These are phyloP conservation scores for Drosophila tropicalis DNA, from an alignment of 1,140 invertebrate genomes.

Conservation along the genomic window DNA sequence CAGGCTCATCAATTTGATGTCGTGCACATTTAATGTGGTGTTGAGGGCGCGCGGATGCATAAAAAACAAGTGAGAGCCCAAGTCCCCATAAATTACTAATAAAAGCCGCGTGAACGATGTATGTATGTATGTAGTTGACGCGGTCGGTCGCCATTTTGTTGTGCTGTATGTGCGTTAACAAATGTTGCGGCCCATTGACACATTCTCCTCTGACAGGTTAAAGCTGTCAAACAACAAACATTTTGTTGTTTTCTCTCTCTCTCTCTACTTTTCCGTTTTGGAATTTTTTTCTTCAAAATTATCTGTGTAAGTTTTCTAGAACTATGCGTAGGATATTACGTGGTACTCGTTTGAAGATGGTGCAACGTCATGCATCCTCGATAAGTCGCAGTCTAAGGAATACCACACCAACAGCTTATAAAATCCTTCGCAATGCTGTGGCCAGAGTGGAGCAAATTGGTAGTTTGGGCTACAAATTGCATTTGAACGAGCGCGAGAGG, in stretches of 20 bases:
- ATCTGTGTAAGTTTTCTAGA: not conserved
- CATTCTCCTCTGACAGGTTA: slow-evolving; percentile 42
- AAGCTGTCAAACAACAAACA: slow-evolving; percentile 28
- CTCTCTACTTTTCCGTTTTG: not conserved
- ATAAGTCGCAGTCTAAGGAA: slow-evolving; percentile 38
- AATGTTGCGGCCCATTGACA: slow-evolving; percentile 57
- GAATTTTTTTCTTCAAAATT: not conserved
- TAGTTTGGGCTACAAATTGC: slow-evolving; percentile 24
- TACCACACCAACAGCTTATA: slow-evolving; percentile 36
- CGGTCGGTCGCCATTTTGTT: slow-evolving; percentile 5
- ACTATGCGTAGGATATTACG: not conserved
- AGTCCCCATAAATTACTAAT: slow-evolving; percentile 73
- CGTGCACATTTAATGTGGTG: slow-evolving; percentile 72
- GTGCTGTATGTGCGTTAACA: slow-evolving; percentile 54
- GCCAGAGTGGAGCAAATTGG: slow-evolving; percentile 30
- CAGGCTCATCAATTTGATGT: slow-evolving; percentile 78
- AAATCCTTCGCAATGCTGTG: slow-evolving; percentile 27
- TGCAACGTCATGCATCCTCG: slow-evolving; percentile 24
- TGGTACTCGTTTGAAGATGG: no score
- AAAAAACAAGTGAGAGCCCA: slow-evolving; percentile 50
- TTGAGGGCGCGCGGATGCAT: slow-evolving; percentile 62
- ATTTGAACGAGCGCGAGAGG: slow-evolving; percentile 41
- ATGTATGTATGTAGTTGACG: slow-evolving; percentile 1
- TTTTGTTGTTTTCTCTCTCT: not conserved
- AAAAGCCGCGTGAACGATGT: slow-evolving; percentile 43